Percentiles rank a stretch among this genome's conserved stretches.
phyloP scores from a whole-genome alignment of 2,113 vertebrate species.

The Aramus guarauna region DNA sequence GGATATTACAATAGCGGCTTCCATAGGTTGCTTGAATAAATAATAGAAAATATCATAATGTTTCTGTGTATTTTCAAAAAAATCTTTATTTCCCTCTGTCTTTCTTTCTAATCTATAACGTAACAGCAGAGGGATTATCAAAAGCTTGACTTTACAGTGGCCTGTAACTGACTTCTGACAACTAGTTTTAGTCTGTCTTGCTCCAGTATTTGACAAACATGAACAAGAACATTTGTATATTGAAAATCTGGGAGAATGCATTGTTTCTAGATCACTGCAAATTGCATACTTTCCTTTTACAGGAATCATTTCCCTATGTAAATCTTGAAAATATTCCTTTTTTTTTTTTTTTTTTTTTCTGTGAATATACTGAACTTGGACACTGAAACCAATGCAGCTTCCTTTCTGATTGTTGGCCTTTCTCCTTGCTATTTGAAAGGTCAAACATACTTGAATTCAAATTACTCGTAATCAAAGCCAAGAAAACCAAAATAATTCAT shows the following conservation, averaged over 20 bases:
- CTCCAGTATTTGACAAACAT: neutral
- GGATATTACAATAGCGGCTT: neutral
- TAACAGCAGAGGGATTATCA: neutral
- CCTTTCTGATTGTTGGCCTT: neutral
- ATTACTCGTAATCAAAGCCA: neutral
- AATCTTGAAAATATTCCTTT: constrained; percentile 19
- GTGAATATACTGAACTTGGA: neutral
- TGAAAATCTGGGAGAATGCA: neutral
- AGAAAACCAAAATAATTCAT: neutral
- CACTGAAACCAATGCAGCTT: neutral
- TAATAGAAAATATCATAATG: neutral
- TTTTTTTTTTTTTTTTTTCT: constrained; percentile 2
- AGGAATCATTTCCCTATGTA: neutral
- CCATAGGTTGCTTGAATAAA: neutral
- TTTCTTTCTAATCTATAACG: neutral
- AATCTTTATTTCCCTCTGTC: neutral
- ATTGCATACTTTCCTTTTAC: neutral
- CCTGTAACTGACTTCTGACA: neutral
- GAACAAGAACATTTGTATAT: neutral
- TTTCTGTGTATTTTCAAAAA: neutral
- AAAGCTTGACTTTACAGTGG: neutral
- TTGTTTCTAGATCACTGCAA: neutral
- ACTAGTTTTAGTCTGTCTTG: neutral
- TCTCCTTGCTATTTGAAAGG: constrained; percentile 13
- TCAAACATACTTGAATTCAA: neutral